Conservation (phyloP, 2,888 invertebrate genomes). For the Agapetus fuscipes region DNA sequence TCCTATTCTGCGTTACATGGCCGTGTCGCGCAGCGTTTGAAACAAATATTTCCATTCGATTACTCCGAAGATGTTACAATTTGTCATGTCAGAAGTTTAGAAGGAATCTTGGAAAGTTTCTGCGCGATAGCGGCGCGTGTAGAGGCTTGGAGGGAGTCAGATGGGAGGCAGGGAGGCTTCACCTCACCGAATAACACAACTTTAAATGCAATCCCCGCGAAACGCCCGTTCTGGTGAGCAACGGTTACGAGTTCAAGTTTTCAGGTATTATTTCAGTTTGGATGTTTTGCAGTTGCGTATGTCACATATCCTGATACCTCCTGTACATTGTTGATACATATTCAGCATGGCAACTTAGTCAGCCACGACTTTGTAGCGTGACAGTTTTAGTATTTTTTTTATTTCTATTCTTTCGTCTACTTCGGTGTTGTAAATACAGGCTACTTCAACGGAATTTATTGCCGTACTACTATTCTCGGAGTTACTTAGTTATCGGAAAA, state of each 20-base stretch:
- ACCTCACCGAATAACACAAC: conserved; percentile 19
- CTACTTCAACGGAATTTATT: too few species aligned
- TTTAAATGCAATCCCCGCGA: conserved; percentile 21
- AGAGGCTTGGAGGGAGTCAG: conserved; percentile 1
- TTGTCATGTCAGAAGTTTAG: conserved; percentile 22
- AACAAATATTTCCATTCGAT: conserved; percentile 21
- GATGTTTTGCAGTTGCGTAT: conserved; percentile 11
- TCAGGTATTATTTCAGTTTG: conserved; percentile 13
- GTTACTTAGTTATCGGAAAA: too few species aligned
- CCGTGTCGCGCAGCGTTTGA: background rate
- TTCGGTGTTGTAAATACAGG: too few species aligned
- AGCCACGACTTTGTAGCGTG: too few species aligned
- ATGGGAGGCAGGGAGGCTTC: background rate
- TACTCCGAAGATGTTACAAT: conserved; percentile 21
- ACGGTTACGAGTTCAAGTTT: conserved; percentile 12
- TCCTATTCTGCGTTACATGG: too few species aligned
- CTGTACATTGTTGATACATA: too few species aligned
- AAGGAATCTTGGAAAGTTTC: conserved; percentile 13
- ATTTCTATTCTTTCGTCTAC: too few species aligned
- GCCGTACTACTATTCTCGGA: too few species aligned
- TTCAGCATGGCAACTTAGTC: too few species aligned
- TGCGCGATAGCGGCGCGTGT: conserved; percentile 2
- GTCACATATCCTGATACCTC: too few species aligned
- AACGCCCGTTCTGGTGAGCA: conserved; percentile 13
- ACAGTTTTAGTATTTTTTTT: too few species aligned